These are phyloP conservation scores for Grammomys dolichurus DNA, from an alignment of 2,113 vertebrate species.

Conservation along the genomic window DNA sequence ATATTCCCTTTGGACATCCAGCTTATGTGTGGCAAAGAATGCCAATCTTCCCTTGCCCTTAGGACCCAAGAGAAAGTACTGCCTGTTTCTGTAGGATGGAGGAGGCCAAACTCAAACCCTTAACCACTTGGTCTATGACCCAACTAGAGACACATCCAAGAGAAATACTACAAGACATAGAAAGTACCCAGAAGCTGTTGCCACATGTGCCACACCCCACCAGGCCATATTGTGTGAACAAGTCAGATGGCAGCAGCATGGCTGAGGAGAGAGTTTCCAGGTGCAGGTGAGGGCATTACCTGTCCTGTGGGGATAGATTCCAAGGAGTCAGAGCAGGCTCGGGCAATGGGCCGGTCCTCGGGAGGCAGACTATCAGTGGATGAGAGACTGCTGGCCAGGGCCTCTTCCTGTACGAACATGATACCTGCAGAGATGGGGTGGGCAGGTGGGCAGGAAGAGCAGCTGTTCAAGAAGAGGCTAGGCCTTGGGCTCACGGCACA, in stretches of 20 bases:
- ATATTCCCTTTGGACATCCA: conserved; percentile 3
- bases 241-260: background rate
- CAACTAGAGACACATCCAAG: background rate
- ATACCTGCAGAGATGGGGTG: conserved; percentile 75
- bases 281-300: conserved; percentile 78
- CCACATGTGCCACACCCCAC: background rate
- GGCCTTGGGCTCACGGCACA: background rate
- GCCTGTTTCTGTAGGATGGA: background rate
- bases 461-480: conserved; percentile 62
- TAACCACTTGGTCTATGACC: background rate
- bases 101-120: background rate
- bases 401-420: conserved; percentile 86
- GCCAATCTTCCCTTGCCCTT: background rate
- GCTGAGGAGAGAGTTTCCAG: background rate
- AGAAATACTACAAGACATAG: background rate
- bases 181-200: background rate
- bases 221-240: background rate
- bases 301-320: conserved; percentile 85
- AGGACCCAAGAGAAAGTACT: conserved; percentile 12
- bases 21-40: background rate
- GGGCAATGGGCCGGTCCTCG: conserved; percentile 89
- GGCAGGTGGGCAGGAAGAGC: conserved; percentile 70
- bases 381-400: conserved; percentile 88
- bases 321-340: conserved; percentile 86
- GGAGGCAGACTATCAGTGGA: conserved; percentile 87